A percentile compares a stretch with the other conserved stretches of the same genome.
Conservation (phyloP, 1,140 invertebrate species). For the Notospermus geniculatus region DNA sequence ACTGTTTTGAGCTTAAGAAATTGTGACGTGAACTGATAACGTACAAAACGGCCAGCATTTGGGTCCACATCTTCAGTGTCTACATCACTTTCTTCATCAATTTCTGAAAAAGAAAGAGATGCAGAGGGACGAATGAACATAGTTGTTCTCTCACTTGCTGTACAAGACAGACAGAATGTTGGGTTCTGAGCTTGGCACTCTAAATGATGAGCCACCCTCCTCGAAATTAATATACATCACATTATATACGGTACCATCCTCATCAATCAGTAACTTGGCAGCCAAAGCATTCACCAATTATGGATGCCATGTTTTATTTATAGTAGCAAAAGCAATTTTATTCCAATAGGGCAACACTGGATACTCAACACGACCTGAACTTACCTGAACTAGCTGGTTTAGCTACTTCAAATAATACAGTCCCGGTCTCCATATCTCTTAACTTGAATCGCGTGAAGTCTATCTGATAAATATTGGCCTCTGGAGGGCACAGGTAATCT, state of each 20-base stretch:
- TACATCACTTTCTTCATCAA: constrained; percentile 32
- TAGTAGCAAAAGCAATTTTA: not conserved
- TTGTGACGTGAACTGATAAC: constrained; percentile 93
- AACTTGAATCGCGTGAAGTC: constrained; percentile 98
- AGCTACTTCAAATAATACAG: constrained; percentile 93
- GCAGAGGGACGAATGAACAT: no score
- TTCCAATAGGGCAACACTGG: not conserved
- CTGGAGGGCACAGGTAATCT: constrained; percentile 89
- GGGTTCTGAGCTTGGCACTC: not conserved
- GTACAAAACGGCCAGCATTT: constrained; percentile 86
- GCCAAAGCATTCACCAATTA: not conserved
- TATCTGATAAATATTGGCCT: constrained; percentile 96
- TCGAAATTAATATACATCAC: no score
- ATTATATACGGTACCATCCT: not conserved
- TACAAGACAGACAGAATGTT: no score
- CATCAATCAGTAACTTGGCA: not conserved
- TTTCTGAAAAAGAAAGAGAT: constrained; percentile 18
- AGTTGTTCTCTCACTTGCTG: no score
- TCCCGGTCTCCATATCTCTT: constrained; percentile 88
- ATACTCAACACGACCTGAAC: no score
- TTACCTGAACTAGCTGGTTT: constrained; percentile 68
- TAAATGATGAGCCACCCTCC: no score
- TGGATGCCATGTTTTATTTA: no score
- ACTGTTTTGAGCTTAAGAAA: constrained; percentile 95
- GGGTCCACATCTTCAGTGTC: constrained; percentile 68